Base-by-base conservation (phyloP, 2,113 vertebrate genomes). In the Camelus bactrianus region DNA sequence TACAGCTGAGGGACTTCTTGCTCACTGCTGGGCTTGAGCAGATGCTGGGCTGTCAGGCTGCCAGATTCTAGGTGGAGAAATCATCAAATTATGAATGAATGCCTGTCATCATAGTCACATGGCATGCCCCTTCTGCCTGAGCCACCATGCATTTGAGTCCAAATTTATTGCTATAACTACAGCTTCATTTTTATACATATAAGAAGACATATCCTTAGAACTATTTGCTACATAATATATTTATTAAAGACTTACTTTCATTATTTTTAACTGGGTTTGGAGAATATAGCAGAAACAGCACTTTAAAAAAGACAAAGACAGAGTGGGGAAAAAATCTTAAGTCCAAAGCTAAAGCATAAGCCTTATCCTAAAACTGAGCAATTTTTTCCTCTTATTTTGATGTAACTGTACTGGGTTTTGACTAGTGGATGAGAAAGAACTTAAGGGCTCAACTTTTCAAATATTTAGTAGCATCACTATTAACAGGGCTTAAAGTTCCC, bases 21-120 rank as follows among this genome's bases (percentile, higher is more conserved):
- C 52, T 96, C 64, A 77, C 77, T 89, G 77, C 67, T 75, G 89
- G 93, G 26, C 9, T 46, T 84, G 79, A 96, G 93, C 93, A 97
- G 85, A 93, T 96, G 95, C 89, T 84, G 58, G 79, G 91, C 91
- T 97, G 94, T 96, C 94, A 93, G 82, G 64, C 91, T 98, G 93
- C 97, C 89, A 97, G 89, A 81, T 38, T 97, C 83, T 95, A 92
- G 93, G 94, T 95, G 86, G 82, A 93, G 56, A 95, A 95, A 62
- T 92, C 95, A 89, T 97, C 91, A 94, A 80, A 93, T 97, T 96
- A 94, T 96, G 96, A 97, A 98, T 96, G 93, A 97, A 81, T 0
- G 28, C 69, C 92, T 97, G 96, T 93, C 94, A 87, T 89, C 38
- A 24, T 22, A 26, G 95, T 96, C 97, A 96, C 84, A 7, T 97